Conservation (phyloP, 2,797 vertebrate genomes). For the Morelia viridis region DNA sequence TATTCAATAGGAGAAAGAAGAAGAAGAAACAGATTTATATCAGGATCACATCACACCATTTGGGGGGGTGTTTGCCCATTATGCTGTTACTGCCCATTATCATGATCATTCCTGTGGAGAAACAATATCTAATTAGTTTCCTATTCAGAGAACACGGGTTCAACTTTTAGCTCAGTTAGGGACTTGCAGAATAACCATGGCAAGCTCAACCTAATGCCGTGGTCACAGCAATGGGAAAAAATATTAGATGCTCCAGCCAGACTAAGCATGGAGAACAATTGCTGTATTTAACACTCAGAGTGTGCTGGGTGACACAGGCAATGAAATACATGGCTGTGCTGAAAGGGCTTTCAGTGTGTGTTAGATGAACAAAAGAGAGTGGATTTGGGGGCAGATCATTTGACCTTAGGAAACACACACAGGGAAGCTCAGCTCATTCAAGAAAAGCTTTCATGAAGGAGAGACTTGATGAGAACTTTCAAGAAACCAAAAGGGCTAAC, state of each 20-base stretch:
- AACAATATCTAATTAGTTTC: background rate
- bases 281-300: background rate
- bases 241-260: background rate
- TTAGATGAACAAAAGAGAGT: background rate
- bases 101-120: background rate
- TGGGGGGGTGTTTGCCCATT: background rate
- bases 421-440: too few species aligned
- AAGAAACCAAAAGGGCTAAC: background rate
- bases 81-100: background rate
- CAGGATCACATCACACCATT: background rate
- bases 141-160: background rate
- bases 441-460: background rate
- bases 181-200: background rate
- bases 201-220: too few species aligned
- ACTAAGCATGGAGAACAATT: background rate
- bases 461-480: background rate
- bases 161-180: background rate
- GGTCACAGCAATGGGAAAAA: background rate
- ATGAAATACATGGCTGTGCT: background rate
- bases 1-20: constrained; percentile 41
- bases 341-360: background rate
- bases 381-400: background rate
- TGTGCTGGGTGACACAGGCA: background rate
- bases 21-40: background rate
- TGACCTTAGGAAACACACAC: background rate